Conservation (phyloP, 2,797 vertebrate species). For the Decapterus maruadsi region DNA sequence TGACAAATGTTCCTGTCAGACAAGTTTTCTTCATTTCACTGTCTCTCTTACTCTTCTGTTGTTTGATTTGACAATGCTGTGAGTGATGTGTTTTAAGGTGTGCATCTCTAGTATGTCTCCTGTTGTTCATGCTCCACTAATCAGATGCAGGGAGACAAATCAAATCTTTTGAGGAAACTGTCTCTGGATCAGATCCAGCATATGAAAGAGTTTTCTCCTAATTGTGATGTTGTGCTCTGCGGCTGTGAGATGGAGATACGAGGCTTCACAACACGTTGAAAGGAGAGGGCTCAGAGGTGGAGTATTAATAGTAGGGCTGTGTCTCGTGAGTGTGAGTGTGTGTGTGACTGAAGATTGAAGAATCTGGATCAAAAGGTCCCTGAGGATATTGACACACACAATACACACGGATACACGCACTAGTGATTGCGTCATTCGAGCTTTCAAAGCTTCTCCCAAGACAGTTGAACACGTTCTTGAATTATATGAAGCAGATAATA, state of each 20-base stretch:
- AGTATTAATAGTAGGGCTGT: slow-evolving; percentile 60
- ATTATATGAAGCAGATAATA: slow-evolving; percentile 34
- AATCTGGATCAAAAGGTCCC: slow-evolving; percentile 71
- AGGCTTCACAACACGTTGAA: slow-evolving; percentile 47
- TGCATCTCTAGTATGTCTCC: neutral
- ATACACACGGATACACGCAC: slow-evolving; percentile 1
- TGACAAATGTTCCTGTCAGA: neutral
- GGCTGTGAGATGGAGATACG: slow-evolving; percentile 33
- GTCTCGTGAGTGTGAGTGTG: slow-evolving; percentile 11
- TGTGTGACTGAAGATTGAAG: slow-evolving; percentile 42
- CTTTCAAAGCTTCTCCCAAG: slow-evolving; percentile 20
- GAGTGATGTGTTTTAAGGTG: neutral
- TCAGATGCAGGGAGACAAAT: slow-evolving; percentile 31
- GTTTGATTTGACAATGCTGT: slow-evolving; percentile 25
- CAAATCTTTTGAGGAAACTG: slow-evolving; percentile 27
- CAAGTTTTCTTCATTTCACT: slow-evolving; percentile 7
- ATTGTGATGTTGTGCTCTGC: slow-evolving; percentile 38
- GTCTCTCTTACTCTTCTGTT: slow-evolving; percentile 4
- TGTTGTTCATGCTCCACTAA: slow-evolving; percentile 29
- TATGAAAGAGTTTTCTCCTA: slow-evolving; percentile 29
- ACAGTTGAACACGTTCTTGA: slow-evolving; percentile 12
- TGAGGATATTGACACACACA: slow-evolving; percentile 35
- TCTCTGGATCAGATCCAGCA: slow-evolving; percentile 24
- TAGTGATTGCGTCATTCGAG: slow-evolving; percentile 35
- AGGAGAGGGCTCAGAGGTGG: slow-evolving; percentile 44